Evolutionary conservation across 2,888 invertebrate species (phyloP).

Genomic region (Fragum whitleyi): DNA sequence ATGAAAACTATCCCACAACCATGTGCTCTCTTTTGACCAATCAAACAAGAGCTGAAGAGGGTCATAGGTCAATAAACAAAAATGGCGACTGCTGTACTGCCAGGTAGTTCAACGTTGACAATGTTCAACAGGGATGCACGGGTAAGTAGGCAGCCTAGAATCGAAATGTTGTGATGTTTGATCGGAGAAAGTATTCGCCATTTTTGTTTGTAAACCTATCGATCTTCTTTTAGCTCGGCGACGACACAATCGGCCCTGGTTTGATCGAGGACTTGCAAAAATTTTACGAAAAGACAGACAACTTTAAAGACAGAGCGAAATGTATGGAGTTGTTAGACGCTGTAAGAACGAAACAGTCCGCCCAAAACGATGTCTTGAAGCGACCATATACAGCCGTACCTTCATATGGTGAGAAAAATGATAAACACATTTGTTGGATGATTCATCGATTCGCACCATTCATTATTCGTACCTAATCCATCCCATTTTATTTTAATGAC

Average conservation of each 20-base stretch:
- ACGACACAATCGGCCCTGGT: slow-evolving; percentile 74
- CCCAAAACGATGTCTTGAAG: slow-evolving; percentile 42
- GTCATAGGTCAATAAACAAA: slow-evolving; percentile 60
- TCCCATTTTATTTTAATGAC: neutral
- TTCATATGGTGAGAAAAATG: slow-evolving; percentile 69
- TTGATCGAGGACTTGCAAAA: slow-evolving; percentile 77
- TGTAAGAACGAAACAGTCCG: slow-evolving; percentile 68
- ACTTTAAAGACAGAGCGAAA: slow-evolving; percentile 74
- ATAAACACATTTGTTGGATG: neutral
- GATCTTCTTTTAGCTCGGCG: slow-evolving; percentile 75
- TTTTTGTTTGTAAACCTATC: neutral
- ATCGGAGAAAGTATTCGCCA: neutral
- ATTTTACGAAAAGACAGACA: slow-evolving; percentile 78
- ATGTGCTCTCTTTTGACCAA: neutral
- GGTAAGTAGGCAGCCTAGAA: slow-evolving; percentile 54
- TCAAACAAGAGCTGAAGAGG: slow-evolving; percentile 10
- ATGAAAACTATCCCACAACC: slow-evolving; percentile 17
- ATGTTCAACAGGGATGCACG: slow-evolving; percentile 67
- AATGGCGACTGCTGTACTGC: slow-evolving; percentile 70
- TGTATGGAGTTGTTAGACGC: slow-evolving; percentile 80
- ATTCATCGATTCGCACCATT: neutral
- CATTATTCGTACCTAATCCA: neutral
- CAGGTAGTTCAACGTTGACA: slow-evolving; percentile 50
- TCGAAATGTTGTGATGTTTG: neutral
- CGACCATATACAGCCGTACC: slow-evolving; percentile 78